Percentiles rank a stretch among this genome's conserved stretches.
Conservation (phyloP, 2,888 invertebrate species). For the Cepaea hortensis region DNA sequence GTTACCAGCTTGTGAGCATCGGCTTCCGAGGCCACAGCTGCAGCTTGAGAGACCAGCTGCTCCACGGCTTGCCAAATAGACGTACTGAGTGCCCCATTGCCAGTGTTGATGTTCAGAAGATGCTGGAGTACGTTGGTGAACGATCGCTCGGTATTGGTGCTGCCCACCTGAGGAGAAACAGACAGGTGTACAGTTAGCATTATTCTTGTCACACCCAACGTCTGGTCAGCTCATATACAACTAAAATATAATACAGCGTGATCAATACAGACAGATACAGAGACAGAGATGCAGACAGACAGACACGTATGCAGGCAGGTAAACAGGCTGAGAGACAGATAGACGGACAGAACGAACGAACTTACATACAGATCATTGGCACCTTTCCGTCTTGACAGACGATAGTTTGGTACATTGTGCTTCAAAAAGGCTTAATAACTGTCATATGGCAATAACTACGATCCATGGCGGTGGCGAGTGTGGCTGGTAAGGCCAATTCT, state of each 20-base stretch:
- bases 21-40: conserved; percentile 89
- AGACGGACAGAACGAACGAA: neutral
- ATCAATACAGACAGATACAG: neutral
- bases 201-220: neutral
- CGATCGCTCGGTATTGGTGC: conserved; percentile 94
- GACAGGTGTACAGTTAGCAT: neutral
- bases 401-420: too few species aligned
- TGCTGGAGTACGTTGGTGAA: conserved; percentile 95
- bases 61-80: conserved; percentile 96
- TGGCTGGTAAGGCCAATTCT: too few species aligned
- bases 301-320: neutral
- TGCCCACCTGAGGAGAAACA: conserved; percentile 82
- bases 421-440: too few species aligned
- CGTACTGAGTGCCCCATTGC: conserved; percentile 93
- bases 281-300: neutral
- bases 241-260: neutral
- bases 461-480: too few species aligned
- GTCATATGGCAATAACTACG: too few species aligned
- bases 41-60: conserved; percentile 84
- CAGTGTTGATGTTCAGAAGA: conserved; percentile 90
- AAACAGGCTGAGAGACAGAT: neutral
- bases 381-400: too few species aligned
- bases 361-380: neutral
- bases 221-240: neutral
- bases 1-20: conserved; percentile 82